Evolutionary conservation across 2,113 vertebrate species (phyloP).

Genomic region (Alethe castanea): DNA sequence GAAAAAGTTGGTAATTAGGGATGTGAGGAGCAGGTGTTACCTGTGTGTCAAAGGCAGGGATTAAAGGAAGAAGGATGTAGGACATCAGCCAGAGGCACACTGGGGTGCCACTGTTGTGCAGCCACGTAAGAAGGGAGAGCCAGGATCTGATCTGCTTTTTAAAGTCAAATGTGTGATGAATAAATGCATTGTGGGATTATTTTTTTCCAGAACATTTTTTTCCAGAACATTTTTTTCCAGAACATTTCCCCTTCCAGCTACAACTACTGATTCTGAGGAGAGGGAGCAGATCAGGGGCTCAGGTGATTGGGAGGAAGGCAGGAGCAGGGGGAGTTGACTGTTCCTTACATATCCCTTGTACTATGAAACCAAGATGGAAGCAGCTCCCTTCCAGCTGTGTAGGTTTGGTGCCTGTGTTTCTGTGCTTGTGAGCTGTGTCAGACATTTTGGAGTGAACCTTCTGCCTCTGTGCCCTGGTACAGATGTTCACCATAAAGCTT

Average conservation of each 20-base stretch:
- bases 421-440: not conserved
- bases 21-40: not conserved
- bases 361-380: not conserved
- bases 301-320: not conserved
- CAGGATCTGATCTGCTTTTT: not conserved
- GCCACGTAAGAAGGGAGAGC: not conserved
- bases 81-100: not conserved
- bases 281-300: not conserved
- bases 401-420: not conserved
- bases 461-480: not conserved
- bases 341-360: not conserved
- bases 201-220: not conserved
- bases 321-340: not conserved
- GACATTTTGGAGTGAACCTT: not conserved
- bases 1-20: not conserved
- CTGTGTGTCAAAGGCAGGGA: not conserved
- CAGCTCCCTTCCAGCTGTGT: fast-evolving
- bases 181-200: not conserved
- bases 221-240: no score
- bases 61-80: not conserved
- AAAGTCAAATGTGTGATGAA: not conserved
- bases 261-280: not conserved
- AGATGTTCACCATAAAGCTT: not conserved
- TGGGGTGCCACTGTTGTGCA: not conserved
- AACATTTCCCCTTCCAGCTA: not conserved